Percentiles rank a stretch among this genome's conserved stretches.
Evolutionary conservation across 2,888 invertebrate genomes (phyloP).

Genomic region (Eupithecia subumbrata): DNA sequence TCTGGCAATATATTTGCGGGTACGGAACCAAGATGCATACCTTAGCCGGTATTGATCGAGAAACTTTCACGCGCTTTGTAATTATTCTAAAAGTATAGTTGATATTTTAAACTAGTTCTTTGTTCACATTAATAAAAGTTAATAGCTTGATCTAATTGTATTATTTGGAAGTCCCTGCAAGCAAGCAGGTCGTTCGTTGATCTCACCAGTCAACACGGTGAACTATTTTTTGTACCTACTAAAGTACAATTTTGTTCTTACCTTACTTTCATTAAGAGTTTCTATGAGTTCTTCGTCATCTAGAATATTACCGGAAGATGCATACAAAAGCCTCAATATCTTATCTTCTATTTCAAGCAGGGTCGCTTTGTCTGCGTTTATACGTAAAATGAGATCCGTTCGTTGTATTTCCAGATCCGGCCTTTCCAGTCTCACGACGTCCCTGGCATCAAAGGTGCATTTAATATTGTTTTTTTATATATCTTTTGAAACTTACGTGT

Average conservation of each 20-base stretch:
- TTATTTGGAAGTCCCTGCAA: too few relatives aligned
- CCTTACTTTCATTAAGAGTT: conserved; percentile 94
- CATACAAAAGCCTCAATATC: conserved; percentile 91
- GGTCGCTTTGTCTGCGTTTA: conserved; percentile 93
- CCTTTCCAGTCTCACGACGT: conserved; percentile 95
- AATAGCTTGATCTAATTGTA: too few relatives aligned
- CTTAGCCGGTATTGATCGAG: too few relatives aligned
- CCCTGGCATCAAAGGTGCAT: conserved; percentile 66
- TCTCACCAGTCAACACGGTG: too few relatives aligned
- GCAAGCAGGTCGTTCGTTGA: too few relatives aligned
- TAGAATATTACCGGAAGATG: conserved; percentile 94
- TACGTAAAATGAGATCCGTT: conserved; percentile 92
- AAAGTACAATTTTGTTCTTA: conserved; percentile 47
- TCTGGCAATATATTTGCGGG: too few relatives aligned
- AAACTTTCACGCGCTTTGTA: too few relatives aligned
- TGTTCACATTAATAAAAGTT: too few relatives aligned
- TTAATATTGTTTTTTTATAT: background rate
- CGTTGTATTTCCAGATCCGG: conserved; percentile 93
- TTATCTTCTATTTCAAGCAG: conserved; percentile 95
- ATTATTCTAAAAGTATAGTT: too few relatives aligned
- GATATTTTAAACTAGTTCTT: too few relatives aligned
- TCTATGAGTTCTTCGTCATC: conserved; percentile 97
- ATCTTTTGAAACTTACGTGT: background rate
- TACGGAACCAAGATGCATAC: too few relatives aligned
- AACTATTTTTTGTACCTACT: background rate